phyloP scores from a whole-genome alignment of 2,113 vertebrate genomes.

The Archocentrus centrarchus region DNA sequence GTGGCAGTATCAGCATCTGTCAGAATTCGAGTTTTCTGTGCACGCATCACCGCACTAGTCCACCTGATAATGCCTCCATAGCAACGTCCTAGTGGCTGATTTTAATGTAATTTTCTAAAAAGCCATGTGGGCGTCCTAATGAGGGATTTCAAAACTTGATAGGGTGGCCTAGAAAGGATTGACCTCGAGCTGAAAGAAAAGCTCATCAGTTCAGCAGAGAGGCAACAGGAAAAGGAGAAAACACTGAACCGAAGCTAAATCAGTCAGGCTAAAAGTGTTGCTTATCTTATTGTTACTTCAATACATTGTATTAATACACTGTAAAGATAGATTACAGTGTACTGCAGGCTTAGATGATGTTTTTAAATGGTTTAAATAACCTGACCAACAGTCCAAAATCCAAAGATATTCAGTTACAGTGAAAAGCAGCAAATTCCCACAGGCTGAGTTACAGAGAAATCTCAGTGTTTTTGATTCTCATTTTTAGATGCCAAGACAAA shows the following conservation, averaged over 20 bases:
- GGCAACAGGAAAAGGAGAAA: background rate
- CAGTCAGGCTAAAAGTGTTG: background rate
- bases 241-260: background rate
- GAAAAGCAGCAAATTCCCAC: background rate
- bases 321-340: background rate
- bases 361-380: background rate
- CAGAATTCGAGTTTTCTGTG: background rate
- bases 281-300: background rate
- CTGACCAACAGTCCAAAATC: background rate
- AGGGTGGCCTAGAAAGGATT: background rate
- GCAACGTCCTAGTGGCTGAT: conserved; percentile 21
- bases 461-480: rapidly evolving
- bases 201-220: background rate
- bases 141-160: conserved; percentile 45
- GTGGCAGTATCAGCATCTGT: background rate
- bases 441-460: background rate
- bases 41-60: background rate
- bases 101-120: conserved; percentile 50
- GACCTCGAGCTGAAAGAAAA: conserved; percentile 11
- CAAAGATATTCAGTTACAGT: background rate
- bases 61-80: conserved; percentile 41
- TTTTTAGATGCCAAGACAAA: background rate
- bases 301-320: background rate
- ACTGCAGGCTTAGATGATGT: rapidly evolving
- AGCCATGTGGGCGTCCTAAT: conserved; percentile 5